Evolutionary conservation across 2,797 vertebrate species (phyloP).

Genomic region (Bovichtus diacanthus): DNA sequence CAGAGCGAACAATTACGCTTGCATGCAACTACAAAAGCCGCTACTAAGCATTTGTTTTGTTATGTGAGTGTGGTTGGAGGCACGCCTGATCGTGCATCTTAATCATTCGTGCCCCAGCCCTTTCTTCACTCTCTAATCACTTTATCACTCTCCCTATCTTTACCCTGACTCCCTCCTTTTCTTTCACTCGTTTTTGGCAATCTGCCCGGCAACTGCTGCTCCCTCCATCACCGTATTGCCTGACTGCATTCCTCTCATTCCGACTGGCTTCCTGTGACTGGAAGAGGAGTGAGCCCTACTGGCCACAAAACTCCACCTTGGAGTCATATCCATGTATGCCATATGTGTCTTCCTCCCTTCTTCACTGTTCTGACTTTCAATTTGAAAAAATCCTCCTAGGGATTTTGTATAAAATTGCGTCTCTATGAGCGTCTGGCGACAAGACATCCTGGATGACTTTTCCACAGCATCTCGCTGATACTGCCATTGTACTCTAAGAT

Average conservation of each 20-base stretch:
- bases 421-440: neutral
- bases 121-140: conserved; percentile 29
- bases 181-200: conserved; percentile 64
- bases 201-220: conserved; percentile 78
- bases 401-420: neutral
- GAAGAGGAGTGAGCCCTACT: conserved; percentile 68
- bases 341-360: conserved; percentile 43
- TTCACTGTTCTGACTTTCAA: conserved; percentile 16
- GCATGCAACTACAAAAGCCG: neutral
- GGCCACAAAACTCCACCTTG: conserved; percentile 73
- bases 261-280: conserved; percentile 82
- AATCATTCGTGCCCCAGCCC: conserved; percentile 11
- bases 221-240: conserved; percentile 75
- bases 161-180: conserved; percentile 44
- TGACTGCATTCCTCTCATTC: conserved; percentile 85
- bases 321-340: conserved; percentile 57
- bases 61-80: neutral
- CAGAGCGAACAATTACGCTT: conserved; percentile 2
- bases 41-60: neutral
- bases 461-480: neutral
- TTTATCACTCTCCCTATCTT: conserved; percentile 52
- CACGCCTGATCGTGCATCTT: conserved; percentile 4
- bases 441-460: neutral
- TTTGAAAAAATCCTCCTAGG: conserved; percentile 8
- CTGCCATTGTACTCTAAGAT: conserved; percentile 13